Conservation (phyloP, 64 coral and sea anemone genomes). For the Montipora sp. region DNA sequence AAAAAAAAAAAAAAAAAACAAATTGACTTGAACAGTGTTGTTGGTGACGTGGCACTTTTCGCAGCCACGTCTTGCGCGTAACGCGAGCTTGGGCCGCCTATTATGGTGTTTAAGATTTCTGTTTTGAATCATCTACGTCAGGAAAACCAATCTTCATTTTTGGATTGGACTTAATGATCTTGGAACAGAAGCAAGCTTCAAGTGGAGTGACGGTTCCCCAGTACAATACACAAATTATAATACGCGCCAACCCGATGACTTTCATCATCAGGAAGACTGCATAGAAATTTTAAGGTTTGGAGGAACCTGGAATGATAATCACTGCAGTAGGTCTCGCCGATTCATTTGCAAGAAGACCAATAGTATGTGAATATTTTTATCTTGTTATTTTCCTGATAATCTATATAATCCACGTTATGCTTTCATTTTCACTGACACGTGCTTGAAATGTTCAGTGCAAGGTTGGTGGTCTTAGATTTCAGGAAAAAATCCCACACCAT, state of each 20-base stretch:
- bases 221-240: constrained; percentile 70
- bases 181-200: constrained; percentile 71
- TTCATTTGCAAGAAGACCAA: constrained; percentile 91
- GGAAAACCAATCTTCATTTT: not conserved
- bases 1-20: too few relatives aligned
- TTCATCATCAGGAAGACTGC: constrained; percentile 73
- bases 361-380: constrained; percentile 43
- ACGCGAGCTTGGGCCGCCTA: too few relatives aligned
- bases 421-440: too few relatives aligned
- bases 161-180: constrained; percentile 88
- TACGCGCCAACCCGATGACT: constrained; percentile 75
- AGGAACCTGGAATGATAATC: constrained; percentile 85
- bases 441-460: too few relatives aligned
- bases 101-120: not conserved
- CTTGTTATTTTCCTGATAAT: not conserved
- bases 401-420: too few relatives aligned
- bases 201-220: constrained; percentile 78
- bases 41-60: too few relatives aligned
- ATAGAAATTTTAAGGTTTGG: constrained; percentile 51
- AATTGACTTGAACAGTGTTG: too few relatives aligned
- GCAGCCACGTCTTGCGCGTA: too few relatives aligned
- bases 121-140: not conserved
- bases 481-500: too few relatives aligned
- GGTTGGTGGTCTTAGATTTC: not conserved
- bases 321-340: constrained; percentile 44